These are phyloP conservation scores for Halcyon senegalensis DNA, from an alignment of 2,113 vertebrate species.

Conservation along the genomic window DNA sequence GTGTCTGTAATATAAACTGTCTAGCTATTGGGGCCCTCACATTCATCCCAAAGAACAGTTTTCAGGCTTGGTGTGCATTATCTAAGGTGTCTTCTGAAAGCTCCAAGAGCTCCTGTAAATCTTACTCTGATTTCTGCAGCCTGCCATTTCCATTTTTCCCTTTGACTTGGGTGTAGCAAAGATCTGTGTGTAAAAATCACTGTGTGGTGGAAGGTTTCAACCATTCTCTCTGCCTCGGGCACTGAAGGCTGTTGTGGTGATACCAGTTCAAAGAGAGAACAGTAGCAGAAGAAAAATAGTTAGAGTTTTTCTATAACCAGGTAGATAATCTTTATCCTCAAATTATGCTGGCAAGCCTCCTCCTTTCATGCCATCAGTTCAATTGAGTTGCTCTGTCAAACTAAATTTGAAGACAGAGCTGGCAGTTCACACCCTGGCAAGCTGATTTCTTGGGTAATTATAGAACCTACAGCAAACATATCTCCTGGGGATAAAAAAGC, in stretches of 20 bases:
- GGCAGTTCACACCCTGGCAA: not conserved
- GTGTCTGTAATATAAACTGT: not conserved
- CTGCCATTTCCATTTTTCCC: not conserved
- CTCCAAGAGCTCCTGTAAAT: constrained; percentile 4
- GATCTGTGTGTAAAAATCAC: not conserved
- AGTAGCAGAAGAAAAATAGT: not conserved
- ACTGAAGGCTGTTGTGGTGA: not conserved
- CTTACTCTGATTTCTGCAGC: not conserved
- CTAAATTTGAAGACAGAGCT: not conserved
- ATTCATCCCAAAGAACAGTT: not conserved
- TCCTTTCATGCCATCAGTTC: not conserved
- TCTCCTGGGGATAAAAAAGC: not conserved
- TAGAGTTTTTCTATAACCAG: not conserved
- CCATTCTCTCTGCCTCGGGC: not conserved
- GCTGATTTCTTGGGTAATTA: not conserved
- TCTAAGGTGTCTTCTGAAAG: constrained; percentile 3
- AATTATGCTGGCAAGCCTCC: not conserved
- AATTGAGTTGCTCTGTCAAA: not conserved
- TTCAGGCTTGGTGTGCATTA: not conserved
- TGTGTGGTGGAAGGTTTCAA: not conserved
- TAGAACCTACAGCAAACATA: not conserved
- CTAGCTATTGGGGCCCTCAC: not conserved
- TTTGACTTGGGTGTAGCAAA: not conserved
- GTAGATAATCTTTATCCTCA: not conserved
- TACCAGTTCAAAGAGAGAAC: not conserved